These are phyloP conservation scores for Dynastes maya DNA, from an alignment of 2,888 invertebrate species.

Conservation along the genomic window DNA sequence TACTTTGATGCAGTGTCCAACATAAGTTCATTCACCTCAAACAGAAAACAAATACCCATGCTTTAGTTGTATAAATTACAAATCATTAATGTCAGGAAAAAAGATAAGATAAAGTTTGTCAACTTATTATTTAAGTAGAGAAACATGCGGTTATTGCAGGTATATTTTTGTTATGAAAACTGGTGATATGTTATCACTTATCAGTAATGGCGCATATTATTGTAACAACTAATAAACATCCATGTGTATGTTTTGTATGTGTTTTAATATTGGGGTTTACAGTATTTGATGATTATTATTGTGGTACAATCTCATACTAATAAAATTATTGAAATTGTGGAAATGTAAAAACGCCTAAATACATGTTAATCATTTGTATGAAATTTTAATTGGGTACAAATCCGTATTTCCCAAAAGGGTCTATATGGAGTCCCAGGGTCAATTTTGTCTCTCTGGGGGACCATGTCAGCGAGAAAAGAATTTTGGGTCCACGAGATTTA, in stretches of 20 bases:
- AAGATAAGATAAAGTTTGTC: conserved; percentile 23
- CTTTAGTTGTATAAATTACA: conserved; percentile 11
- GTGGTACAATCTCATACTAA: background rate
- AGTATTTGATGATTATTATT: background rate
- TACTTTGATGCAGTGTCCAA: background rate
- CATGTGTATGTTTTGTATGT: background rate
- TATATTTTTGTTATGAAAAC: conserved; percentile 9
- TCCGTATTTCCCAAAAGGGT: too few species aligned
- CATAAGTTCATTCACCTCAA: conserved; percentile 11
- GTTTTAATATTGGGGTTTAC: background rate
- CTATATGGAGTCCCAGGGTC: too few species aligned
- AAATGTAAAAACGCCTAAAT: background rate
- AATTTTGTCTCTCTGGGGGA: too few species aligned
- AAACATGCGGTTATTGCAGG: background rate
- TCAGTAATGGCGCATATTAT: background rate
- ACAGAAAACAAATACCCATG: background rate
- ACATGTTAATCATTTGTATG: background rate
- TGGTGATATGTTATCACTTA: background rate
- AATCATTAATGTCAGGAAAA: conserved; percentile 5
- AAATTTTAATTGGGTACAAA: too few species aligned
- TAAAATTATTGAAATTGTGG: background rate
- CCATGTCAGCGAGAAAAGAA: too few species aligned
- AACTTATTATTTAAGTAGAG: background rate
- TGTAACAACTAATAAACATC: background rate
- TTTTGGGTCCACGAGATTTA: too few species aligned